Conservation (phyloP, 2,888 invertebrate genomes). For the Metacarcinus magister region DNA sequence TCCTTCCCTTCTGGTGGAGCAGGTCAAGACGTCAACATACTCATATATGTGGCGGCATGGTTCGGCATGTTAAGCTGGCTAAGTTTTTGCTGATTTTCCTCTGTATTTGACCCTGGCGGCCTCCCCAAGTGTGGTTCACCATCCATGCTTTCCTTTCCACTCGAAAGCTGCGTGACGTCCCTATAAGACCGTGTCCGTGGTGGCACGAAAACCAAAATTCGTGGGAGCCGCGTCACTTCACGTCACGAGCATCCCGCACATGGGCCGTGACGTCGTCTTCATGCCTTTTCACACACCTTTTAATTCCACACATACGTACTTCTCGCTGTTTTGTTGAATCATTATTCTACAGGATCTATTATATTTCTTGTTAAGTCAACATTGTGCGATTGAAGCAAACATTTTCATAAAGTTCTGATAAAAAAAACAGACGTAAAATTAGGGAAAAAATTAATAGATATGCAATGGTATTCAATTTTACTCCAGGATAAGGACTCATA, state of each 20-base stretch:
- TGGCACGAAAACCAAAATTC: not conserved
- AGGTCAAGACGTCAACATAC: not conserved
- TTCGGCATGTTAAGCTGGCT: not conserved
- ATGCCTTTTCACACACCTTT: not conserved
- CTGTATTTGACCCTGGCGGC: not conserved
- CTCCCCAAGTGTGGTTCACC: constrained; percentile 12
- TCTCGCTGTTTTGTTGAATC: not conserved
- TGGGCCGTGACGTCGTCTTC: not conserved
- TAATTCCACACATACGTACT: not conserved
- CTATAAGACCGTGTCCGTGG: constrained; percentile 15
- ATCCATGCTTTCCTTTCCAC: not conserved
- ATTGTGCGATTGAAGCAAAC: not conserved
- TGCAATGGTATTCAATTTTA: not conserved
- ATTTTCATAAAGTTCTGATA: not conserved
- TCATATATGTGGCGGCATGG: not conserved
- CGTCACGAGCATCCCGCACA: not conserved
- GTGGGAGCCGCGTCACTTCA: not conserved
- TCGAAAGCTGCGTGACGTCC: not conserved
- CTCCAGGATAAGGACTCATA: not conserved
- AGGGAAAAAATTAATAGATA: not conserved
- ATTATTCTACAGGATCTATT: too few species aligned
- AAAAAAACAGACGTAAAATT: not conserved
- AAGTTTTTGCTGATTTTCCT: constrained; percentile 29
- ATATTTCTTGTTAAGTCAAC: not conserved
- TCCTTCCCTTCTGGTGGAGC: not conserved